Evolutionary conservation across 2,888 invertebrate species (phyloP), one percentile per base, ranked within the genome.

Genomic region (Cerastis leucographa): DNA sequence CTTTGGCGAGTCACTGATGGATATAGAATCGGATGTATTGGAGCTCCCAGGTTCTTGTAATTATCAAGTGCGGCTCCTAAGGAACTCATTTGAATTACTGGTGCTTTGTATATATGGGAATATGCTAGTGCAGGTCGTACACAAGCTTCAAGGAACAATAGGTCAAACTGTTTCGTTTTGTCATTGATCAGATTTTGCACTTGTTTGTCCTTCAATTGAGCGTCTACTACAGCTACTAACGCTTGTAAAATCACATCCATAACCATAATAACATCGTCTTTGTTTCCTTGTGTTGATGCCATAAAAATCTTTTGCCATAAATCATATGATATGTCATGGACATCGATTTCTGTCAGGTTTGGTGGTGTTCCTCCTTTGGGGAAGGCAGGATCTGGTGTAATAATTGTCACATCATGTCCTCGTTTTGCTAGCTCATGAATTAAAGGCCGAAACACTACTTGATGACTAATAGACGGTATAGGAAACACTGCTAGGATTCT

Each of bases 391-490:
- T 96, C 88, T 42, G 97, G 74, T 1, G 97, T 96, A 0, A 96
- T 84, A 0, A 96, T 90, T 0, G 93, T 91, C 0, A 97, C 85
- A 70, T 97, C 92, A 75, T 97, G 97, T 0, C 97, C 97, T 22
- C 94, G 90, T 67, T 86, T 92, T 0, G 92, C 92, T n/a, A 97
- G 86, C 65, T 95, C 95, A 4, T 92, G 89, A 14, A 92, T 92
- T 6, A 97, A 74, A 2, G 93, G 90, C 25, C 94, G 90, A 74
- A 93, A 96, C 0, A 95, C 93, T 0, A 95, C 89, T 88, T 97
- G 96, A 80, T 97, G 97, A 72, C 97, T 97, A 51, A 95, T 91
- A 0, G 96, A 95, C 0, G 96, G 93, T 5, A 89, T 86, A 1
- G 96, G 93, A 62, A 94, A 90, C 0, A 96, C 84, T 14, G 77